A percentile compares a stretch with the other conserved stretches of the same genome.
Evolutionary conservation across 2,113 vertebrate genomes (phyloP).

Genomic region (Mustela nigripes): DNA sequence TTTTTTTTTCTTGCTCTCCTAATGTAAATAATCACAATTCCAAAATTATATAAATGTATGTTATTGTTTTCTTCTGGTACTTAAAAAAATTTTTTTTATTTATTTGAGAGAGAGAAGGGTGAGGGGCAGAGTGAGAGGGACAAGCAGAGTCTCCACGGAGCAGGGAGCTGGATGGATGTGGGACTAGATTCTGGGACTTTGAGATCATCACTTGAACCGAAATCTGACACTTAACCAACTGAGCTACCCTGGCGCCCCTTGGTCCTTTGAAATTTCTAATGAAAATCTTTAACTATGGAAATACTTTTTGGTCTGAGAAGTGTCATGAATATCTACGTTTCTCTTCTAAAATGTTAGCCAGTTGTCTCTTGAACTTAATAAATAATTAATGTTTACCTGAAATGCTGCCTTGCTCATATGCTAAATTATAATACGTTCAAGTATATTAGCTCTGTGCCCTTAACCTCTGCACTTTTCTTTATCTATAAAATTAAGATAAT

Average conservation of each 20-base stretch:
- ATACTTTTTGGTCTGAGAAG: not conserved
- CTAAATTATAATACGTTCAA: not conserved
- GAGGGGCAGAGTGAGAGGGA: not conserved
- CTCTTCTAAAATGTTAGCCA: not conserved
- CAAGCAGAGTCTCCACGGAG: not conserved
- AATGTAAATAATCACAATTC: not conserved
- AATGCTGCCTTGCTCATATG: not conserved
- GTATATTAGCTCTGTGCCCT: not conserved
- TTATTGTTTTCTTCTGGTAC: not conserved
- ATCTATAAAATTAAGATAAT: not conserved
- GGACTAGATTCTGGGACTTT: not conserved
- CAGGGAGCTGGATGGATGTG: not conserved
- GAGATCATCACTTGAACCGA: not conserved
- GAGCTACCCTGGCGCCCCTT: not conserved
- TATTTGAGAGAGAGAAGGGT: not conserved
- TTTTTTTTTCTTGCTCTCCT: not conserved
- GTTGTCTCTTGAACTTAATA: not conserved
- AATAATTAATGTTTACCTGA: constrained; percentile 19
- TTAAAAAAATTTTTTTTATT: not conserved
- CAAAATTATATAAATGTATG: not conserved
- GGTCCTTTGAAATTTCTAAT: not conserved
- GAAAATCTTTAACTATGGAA: not conserved
- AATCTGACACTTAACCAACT: not conserved
- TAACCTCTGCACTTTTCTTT: not conserved
- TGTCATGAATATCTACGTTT: not conserved